A percentile compares a stretch with the other conserved stretches of the same genome.
Conservation (phyloP, 1,140 invertebrate genomes). For the Campoletis sonorensis region DNA sequence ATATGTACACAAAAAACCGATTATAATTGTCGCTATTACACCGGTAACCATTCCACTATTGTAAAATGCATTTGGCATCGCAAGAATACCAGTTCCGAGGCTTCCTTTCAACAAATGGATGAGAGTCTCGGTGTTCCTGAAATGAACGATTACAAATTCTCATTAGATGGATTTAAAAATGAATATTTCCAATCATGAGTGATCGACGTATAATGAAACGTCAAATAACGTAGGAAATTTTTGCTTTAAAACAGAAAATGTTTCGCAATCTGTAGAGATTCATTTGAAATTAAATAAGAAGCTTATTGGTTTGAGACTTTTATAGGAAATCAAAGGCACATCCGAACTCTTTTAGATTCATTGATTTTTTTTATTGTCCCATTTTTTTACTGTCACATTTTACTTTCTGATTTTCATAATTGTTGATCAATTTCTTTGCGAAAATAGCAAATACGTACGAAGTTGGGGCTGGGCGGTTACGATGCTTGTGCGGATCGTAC, state of each 20-base stretch:
- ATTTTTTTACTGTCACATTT: too few relatives aligned
- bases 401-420: too few relatives aligned
- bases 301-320: too few relatives aligned
- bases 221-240: too few relatives aligned
- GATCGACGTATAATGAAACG: too few relatives aligned
- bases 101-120: conserved; percentile 91
- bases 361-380: too few relatives aligned
- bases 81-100: conserved; percentile 92
- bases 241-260: too few relatives aligned
- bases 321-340: too few relatives aligned
- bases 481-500: conserved; percentile 81
- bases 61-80: conserved; percentile 91
- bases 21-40: conserved; percentile 81
- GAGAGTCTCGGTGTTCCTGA: conserved; percentile 86
- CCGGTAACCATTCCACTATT: conserved; percentile 86
- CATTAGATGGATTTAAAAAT: not conserved
- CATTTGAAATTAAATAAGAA: too few relatives aligned
- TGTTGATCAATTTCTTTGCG: conserved; percentile 42
- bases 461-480: conserved; percentile 83
- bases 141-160: conserved; percentile 52
- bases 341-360: too few relatives aligned
- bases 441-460: conserved; percentile 78
- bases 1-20: conserved; percentile 88
- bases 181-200: too few relatives aligned
- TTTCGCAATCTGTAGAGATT: too few relatives aligned